Percentiles rank a stretch among this genome's conserved stretches.
These are phyloP conservation scores for Harpegnathos saltator DNA, from an alignment of 1,140 invertebrate genomes.

Conservation along the genomic window DNA sequence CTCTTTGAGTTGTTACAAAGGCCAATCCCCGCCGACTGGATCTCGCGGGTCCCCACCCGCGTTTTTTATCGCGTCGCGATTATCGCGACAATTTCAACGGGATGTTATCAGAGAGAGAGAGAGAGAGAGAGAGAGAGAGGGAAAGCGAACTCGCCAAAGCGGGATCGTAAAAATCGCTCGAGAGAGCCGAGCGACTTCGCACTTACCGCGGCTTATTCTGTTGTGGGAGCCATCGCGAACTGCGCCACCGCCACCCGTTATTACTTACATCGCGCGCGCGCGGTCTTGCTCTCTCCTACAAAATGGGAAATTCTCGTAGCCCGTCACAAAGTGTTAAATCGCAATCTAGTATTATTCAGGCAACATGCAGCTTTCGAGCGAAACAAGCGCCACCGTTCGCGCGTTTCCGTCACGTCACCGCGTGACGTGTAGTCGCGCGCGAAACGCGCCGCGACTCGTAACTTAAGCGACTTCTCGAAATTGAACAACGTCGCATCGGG, in stretches of 20 bases:
- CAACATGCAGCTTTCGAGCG: background rate
- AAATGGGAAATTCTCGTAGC: conserved; percentile 32
- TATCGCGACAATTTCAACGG: too few relatives aligned
- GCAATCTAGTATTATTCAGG: conserved; percentile 15
- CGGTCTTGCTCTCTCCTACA: background rate
- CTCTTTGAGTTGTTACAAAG: background rate
- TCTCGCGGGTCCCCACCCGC: too few relatives aligned
- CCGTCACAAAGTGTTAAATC: conserved; percentile 5
- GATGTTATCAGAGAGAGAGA: too few relatives aligned
- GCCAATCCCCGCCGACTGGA: background rate
- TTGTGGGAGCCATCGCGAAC: background rate
- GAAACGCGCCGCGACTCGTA: conserved; percentile 6
- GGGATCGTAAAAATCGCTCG: too few relatives aligned
- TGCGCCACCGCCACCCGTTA: background rate
- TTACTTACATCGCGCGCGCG: background rate
- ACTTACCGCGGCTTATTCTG: too few relatives aligned
- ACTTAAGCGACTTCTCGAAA: conserved; percentile 9
- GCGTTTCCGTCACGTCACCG: background rate
- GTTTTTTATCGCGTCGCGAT: too few relatives aligned
- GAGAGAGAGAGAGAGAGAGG: too few relatives aligned
- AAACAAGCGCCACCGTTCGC: conserved; percentile 6
- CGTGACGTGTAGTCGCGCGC: background rate
- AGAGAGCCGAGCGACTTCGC: background rate
- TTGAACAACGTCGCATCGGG: background rate
- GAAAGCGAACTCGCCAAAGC: too few relatives aligned